These are phyloP conservation scores for Caiman crocodilus DNA, from an alignment of 2,797 vertebrate genomes.

Conservation along the genomic window DNA sequence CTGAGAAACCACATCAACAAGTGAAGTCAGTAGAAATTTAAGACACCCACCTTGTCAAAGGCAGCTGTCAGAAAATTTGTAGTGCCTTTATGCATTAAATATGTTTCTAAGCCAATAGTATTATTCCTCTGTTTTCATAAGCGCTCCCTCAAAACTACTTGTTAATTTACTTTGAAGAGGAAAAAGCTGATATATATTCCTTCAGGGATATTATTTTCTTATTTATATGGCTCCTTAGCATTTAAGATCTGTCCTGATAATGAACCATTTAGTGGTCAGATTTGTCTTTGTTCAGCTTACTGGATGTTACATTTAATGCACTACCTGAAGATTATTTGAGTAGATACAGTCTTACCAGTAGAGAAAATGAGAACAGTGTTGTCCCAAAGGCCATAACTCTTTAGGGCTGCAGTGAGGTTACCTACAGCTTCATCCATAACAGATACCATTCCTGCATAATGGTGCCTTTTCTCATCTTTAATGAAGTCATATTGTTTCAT, in stretches of 20 bases:
- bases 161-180: background rate
- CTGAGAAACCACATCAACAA: background rate
- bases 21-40: background rate
- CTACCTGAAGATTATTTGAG: conserved; percentile 33
- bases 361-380: conserved; percentile 94
- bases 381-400: conserved; percentile 87
- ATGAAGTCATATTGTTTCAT: conserved; percentile 88
- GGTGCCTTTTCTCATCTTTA: conserved; percentile 81
- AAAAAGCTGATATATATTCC: background rate
- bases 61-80: background rate
- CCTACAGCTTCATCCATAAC: conserved; percentile 96
- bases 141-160: background rate
- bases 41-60: background rate
- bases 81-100: background rate
- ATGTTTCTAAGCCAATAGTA: background rate
- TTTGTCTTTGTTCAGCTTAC: conserved; percentile 20
- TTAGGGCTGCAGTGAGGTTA: conserved; percentile 90
- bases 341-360: conserved; percentile 85
- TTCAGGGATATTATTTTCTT: conserved; percentile 3
- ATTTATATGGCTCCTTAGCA: background rate
- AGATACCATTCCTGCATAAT: conserved; percentile 94
- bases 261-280: background rate
- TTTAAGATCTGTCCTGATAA: conserved; percentile 30
- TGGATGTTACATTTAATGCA: background rate
- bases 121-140: background rate